Conservation (phyloP, 2,113 vertebrate species). For the Gallinago paraguaiae region DNA sequence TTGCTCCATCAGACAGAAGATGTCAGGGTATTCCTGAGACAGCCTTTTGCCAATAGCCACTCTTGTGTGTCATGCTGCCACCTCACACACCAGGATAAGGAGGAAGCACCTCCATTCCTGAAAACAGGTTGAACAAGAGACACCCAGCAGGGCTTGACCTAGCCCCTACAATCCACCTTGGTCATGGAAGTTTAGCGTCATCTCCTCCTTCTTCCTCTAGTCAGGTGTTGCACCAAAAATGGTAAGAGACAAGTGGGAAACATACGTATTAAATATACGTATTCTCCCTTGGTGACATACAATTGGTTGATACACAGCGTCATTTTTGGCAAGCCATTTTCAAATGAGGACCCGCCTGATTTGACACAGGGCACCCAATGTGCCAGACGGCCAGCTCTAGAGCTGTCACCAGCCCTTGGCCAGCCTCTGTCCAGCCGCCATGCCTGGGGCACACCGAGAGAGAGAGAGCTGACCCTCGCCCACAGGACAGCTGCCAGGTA, state of each 20-base stretch:
- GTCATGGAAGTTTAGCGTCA: background rate
- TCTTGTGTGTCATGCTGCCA: rapidly evolving
- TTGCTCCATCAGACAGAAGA: background rate
- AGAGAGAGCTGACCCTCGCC: background rate
- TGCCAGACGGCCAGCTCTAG: rapidly evolving
- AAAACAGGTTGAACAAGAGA: constrained; percentile 27
- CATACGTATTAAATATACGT: background rate
- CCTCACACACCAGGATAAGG: background rate
- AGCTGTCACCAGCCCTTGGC: too few relatives aligned
- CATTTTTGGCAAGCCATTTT: background rate
- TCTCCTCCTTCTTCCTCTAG: background rate
- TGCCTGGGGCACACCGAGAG: rapidly evolving
- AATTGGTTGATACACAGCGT: background rate
- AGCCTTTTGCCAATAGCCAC: background rate
- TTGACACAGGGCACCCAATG: background rate
- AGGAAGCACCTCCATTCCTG: background rate
- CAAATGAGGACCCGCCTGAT: background rate
- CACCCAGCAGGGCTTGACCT: background rate
- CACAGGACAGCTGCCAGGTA: background rate
- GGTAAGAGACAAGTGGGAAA: background rate
- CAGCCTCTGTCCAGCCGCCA: background rate
- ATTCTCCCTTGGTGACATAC: background rate
- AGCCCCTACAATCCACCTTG: background rate
- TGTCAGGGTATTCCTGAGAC: rapidly evolving
- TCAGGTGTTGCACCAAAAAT: background rate